Percentiles rank a stretch among this genome's conserved stretches.
Conservation (phyloP, 2,113 vertebrate genomes). For the Lates calcarifer region DNA sequence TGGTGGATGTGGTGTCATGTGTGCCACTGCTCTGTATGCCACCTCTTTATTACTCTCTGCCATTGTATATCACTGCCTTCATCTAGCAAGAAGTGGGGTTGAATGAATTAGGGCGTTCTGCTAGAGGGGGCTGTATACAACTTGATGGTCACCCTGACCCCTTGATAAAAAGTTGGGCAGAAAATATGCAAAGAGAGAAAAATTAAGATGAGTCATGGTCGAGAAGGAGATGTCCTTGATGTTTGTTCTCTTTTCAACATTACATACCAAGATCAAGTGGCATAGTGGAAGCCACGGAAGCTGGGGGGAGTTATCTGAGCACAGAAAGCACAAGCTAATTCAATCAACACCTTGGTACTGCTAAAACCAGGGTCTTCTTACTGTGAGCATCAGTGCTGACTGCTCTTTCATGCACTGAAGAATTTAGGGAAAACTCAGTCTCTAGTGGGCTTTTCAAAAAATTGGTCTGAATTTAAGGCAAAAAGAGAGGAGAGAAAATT, state of each 20-base stretch:
- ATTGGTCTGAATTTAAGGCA: background rate
- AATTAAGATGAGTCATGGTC: too few species aligned
- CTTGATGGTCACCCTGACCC: too few species aligned
- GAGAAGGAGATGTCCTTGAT: background rate
- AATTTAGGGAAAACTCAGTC: background rate
- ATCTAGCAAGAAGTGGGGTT: background rate
- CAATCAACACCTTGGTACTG: too few species aligned
- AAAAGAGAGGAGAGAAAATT: background rate
- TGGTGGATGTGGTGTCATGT: constrained; percentile 16
- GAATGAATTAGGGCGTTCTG: background rate
- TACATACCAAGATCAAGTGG: background rate
- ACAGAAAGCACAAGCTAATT: too few species aligned
- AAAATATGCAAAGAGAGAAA: too few species aligned
- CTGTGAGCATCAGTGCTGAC: too few species aligned
- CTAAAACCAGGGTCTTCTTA: too few species aligned
- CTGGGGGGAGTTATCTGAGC: too few species aligned
- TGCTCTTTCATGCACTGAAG: too few species aligned
- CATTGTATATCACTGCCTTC: background rate
- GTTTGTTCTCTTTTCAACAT: background rate
- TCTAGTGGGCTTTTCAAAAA: background rate
- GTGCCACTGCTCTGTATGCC: background rate
- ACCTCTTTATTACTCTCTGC: background rate
- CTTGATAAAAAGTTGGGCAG: too few species aligned
- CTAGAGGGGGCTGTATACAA: background rate
- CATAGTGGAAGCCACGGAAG: too few species aligned